Evolutionary conservation across 92 coral and sea anemone species (phyloP).

Genomic region (Parazoanthus darwini): DNA sequence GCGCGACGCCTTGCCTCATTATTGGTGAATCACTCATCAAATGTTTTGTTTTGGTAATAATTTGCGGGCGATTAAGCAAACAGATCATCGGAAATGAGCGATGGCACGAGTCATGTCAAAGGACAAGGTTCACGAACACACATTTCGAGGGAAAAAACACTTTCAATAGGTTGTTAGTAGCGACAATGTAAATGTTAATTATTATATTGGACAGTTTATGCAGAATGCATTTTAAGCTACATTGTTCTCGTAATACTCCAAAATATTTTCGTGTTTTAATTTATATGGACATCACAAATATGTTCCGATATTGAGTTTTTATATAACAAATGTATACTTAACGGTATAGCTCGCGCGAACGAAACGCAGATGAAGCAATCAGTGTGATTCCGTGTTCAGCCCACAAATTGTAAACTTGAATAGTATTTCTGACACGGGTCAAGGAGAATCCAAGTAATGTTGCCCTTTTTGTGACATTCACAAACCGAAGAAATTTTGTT

Average conservation of each 20-base stretch:
- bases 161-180: background rate
- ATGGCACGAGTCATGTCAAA: slow-evolving; percentile 5
- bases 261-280: too few species aligned
- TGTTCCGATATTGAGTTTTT: background rate
- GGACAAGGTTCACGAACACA: background rate
- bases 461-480: too few species aligned
- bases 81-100: background rate
- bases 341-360: background rate
- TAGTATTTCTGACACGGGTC: background rate
- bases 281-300: too few species aligned
- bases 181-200: background rate
- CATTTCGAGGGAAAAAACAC: background rate
- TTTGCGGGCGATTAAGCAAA: slow-evolving; percentile 23
- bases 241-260: too few species aligned
- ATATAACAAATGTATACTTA: background rate
- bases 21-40: background rate
- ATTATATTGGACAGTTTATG: background rate
- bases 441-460: background rate
- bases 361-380: background rate
- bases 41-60: slow-evolving; percentile 3
- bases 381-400: too few species aligned
- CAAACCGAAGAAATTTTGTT: too few species aligned
- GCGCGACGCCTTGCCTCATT: background rate
- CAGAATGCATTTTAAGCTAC: background rate
- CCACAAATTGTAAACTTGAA: too few species aligned